phyloP scores from a whole-genome alignment of 2,113 vertebrate species.

The Polypterus senegalus region DNA sequence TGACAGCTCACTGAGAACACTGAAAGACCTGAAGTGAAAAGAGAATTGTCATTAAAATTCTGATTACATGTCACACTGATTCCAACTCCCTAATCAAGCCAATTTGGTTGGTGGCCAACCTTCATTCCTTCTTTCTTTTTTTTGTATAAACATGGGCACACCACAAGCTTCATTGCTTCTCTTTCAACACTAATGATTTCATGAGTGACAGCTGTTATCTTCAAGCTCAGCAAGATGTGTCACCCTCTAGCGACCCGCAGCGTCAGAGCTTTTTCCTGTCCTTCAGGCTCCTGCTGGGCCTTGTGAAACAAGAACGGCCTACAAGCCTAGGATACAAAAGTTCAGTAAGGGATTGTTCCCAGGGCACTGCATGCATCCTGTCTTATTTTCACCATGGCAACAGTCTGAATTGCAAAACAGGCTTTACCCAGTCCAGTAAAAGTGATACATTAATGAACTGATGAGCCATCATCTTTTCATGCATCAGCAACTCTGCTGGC shows the following conservation, averaged over 20 bases:
- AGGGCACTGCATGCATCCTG: constrained; percentile 4
- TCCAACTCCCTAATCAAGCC: constrained; percentile 58
- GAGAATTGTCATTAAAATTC: constrained; percentile 55
- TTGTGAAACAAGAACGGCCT: constrained; percentile 27
- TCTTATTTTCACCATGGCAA: background rate
- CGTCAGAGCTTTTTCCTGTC: constrained; percentile 26
- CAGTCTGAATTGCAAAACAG: constrained; percentile 1
- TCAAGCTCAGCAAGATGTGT: constrained; percentile 35
- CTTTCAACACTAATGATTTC: constrained; percentile 50
- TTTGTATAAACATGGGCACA: constrained; percentile 47
- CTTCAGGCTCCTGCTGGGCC: constrained; percentile 19
- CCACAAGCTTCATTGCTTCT: constrained; percentile 36
- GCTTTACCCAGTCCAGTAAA: constrained; percentile 8
- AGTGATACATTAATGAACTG: constrained; percentile 26
- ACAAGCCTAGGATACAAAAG: constrained; percentile 1
- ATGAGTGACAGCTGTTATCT: constrained; percentile 55
- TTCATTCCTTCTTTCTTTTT: constrained; percentile 8
- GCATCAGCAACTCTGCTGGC: constrained; percentile 25
- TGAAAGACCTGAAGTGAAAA: constrained; percentile 32
- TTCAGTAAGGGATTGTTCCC: constrained; percentile 8
- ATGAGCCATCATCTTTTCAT: constrained; percentile 15
- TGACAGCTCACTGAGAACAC: constrained; percentile 41
- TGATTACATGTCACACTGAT: constrained; percentile 58
- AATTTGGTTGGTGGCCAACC: constrained; percentile 55
- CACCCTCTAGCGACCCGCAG: constrained; percentile 25